These are phyloP conservation scores for Crossocerus cetratus DNA, from an alignment of 2,888 invertebrate genomes.

Conservation along the genomic window DNA sequence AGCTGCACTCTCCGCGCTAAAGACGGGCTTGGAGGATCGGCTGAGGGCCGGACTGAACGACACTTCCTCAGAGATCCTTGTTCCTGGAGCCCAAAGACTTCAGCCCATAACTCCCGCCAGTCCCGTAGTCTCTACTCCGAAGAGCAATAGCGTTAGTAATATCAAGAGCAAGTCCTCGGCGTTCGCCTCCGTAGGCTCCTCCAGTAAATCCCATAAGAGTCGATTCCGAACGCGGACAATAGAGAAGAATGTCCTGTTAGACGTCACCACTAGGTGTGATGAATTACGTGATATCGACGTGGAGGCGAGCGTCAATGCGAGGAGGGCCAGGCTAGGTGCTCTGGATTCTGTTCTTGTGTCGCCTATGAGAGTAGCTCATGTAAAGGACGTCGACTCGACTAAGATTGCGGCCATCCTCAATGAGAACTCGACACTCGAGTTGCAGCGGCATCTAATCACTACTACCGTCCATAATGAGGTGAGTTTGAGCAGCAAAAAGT, in stretches of 20 bases:
- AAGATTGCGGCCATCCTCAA: conserved; percentile 90
- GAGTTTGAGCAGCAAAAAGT: conserved; percentile 50
- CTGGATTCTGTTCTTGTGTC: conserved; percentile 85
- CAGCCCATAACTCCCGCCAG: conserved; percentile 58
- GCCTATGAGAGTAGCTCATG: conserved; percentile 81
- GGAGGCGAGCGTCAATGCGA: conserved; percentile 66
- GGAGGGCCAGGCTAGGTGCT: conserved; percentile 79
- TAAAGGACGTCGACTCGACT: conserved; percentile 83
- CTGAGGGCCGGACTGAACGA: conserved; percentile 68
- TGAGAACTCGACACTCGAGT: conserved; percentile 88
- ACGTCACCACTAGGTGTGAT: conserved; percentile 60
- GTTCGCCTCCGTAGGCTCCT: conserved; percentile 60
- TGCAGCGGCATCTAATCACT: conserved; percentile 89
- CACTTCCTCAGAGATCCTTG: conserved; percentile 56
- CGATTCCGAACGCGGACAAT: conserved; percentile 75
- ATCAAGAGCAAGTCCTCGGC: conserved; percentile 68
- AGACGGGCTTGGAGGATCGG: conserved; percentile 72
- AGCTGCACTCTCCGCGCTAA: conserved; percentile 78
- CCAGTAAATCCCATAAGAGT: conserved; percentile 69
- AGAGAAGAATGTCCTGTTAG: conserved; percentile 72
- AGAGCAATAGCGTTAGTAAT: conserved; percentile 53
- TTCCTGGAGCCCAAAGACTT: conserved; percentile 67
- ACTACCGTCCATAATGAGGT: conserved; percentile 92
- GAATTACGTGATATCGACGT: conserved; percentile 60
- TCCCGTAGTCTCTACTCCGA: conserved; percentile 59